Base-by-base conservation (phyloP, 1,140 invertebrate genomes). In the Pseudomyrmex cubaensis region DNA sequence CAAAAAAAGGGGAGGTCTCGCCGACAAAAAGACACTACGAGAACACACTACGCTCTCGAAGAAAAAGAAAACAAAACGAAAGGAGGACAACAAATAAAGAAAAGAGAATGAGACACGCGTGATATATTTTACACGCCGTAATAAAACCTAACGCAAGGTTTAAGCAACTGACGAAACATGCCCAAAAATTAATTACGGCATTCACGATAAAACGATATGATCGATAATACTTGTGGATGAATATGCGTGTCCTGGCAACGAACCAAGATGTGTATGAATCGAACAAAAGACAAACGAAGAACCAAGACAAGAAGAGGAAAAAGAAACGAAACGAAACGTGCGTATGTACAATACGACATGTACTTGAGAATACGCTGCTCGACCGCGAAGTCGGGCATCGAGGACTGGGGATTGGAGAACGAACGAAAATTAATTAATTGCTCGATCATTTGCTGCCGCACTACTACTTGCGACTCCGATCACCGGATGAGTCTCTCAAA, bases 141-240 rank as follows among this genome's bases (percentile, higher is more conserved):
- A 35, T 7, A 35, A 35, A 78, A 85, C 74, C 85, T 90, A 89
- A 90, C 91, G 90, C 86, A 80, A 92, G 90, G 87, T 35, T 35
- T 89, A 92, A 93, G 92, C 92, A 92, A 93, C 89, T 93, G 90
- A 92, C 90, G 90, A 90, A 92, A 93, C 91, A 93, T 93, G 93
- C 93, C 92, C 93, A 93, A 93, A 91, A 93, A 93, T 92, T 88
- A 89, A 91, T 89, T 91, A 90, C 90, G 93, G 92, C 92, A 93
- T 93, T 93, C 92, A 92, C 67, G 87, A 35, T 35, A 35, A 85
- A 87, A 87, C 84, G 80, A 35, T 88, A 88, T 82, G 75, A 35
- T 87, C 85, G 80, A 83, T 52, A 80, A 85, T 84, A 35, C 35
- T 35, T 35, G 35, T 84, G 76, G 63, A 84, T 78, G 77, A 72